phyloP scores from a whole-genome alignment of 2,888 invertebrate species.

The Poecilus cupreus region DNA sequence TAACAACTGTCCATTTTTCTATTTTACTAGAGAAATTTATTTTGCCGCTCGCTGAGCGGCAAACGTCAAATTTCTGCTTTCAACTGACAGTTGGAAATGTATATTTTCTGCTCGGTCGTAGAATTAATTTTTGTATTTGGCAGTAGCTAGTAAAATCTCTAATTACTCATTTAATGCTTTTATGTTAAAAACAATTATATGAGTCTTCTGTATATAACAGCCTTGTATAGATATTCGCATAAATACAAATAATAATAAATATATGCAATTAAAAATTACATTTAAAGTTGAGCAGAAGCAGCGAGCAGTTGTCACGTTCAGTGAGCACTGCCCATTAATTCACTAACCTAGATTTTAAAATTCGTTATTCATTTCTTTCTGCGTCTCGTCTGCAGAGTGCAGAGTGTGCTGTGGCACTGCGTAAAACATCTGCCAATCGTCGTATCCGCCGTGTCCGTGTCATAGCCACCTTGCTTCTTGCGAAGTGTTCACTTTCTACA shows the following conservation, averaged over 20 bases:
- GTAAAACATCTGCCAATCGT: constrained; percentile 45
- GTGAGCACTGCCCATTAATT: constrained; percentile 12
- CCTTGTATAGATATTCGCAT: neutral
- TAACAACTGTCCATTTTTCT: no score
- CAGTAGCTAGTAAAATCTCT: no score
- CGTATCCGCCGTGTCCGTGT: constrained; percentile 4
- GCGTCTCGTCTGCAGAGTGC: no score
- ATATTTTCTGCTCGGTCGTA: no score
- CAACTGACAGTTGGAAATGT: no score
- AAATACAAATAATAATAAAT: constrained; percentile 6
- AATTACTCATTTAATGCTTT: no score
- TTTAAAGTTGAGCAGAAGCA: neutral
- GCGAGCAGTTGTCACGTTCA: constrained; percentile 15
- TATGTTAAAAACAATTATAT: no score
- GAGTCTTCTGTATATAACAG: no score
- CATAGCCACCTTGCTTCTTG: constrained; percentile 42
- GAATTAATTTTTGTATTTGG: no score
- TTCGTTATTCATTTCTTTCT: constrained; percentile 44
- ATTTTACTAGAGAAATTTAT: no score
- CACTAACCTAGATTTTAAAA: constrained; percentile 49
- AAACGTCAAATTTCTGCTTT: no score
- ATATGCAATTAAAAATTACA: constrained; percentile 29
- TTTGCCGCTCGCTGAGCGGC: no score
- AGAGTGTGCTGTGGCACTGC: neutral
- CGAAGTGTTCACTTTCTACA: constrained; percentile 45